These are phyloP conservation scores for Pao palembangensis DNA, from an alignment of 2,113 vertebrate species.

Conservation along the genomic window DNA sequence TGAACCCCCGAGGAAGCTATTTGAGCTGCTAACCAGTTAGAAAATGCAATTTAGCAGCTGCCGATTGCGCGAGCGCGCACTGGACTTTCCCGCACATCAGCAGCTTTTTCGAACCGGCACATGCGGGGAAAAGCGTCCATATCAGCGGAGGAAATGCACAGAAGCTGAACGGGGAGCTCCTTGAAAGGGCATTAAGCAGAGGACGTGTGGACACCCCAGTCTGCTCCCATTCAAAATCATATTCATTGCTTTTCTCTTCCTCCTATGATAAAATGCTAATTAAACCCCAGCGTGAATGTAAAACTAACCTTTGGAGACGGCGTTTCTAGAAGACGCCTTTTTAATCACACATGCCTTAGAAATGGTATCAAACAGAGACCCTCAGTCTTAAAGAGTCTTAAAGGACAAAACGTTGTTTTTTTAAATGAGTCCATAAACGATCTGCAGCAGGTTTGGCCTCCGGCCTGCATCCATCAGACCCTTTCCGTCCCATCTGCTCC, in stretches of 20 bases:
- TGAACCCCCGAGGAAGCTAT: neutral
- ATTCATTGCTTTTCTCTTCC: constrained; percentile 11
- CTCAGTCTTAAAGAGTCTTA: too few species aligned
- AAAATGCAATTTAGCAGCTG: constrained; percentile 46
- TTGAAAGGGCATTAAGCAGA: constrained; percentile 17
- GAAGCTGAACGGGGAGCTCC: constrained; percentile 29
- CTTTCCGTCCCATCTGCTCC: too few species aligned
- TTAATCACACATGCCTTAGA: too few species aligned
- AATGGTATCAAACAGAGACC: too few species aligned
- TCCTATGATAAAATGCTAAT: neutral
- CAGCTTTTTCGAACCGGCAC: constrained; percentile 26
- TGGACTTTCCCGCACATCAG: constrained; percentile 33
- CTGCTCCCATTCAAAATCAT: constrained; percentile 29
- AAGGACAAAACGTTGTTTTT: too few species aligned
- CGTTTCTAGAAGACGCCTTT: neutral
- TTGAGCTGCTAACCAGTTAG: constrained; percentile 11
- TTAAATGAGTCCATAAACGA: too few species aligned
- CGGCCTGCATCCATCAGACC: too few species aligned
- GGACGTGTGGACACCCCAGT: constrained; percentile 13
- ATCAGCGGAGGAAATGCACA: constrained; percentile 29
- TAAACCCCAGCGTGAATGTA: neutral
- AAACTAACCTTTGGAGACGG: neutral
- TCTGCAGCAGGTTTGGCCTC: too few species aligned
- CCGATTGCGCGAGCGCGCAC: constrained; percentile 28
- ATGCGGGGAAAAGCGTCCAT: constrained; percentile 6